Evolutionary conservation across 1,140 invertebrate genomes (phyloP), one percentile per base, ranked within the genome.

Genomic region (Drosophila mauritiana): DNA sequence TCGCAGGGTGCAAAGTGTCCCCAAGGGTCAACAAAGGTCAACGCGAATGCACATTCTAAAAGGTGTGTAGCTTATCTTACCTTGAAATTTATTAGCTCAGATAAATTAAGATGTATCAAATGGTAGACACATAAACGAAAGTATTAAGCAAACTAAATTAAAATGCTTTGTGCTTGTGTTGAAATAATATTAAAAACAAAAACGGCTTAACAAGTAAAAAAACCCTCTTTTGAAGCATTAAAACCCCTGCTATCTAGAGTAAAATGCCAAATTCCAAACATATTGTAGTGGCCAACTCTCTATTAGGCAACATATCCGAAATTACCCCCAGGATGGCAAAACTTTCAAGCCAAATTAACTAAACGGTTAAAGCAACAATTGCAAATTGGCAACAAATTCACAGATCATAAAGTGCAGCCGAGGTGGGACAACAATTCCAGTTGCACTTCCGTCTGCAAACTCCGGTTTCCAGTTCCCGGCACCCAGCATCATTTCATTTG

Each of bases 381-480:
- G 84, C 84, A 84, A 89, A 89, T 86, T 86, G 84, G 75, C 79
- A 88, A 89, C 85, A 89, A 89, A 84, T 89, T 89, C 84, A 76
- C 85, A 89, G 85, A 90, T 89, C 84, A 89, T 89, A 89, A 89
- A 89, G 62, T 77, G 81, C 65, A 52, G 20, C 27, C 54, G 57
- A 78, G 67, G 43, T 54, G 46, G 61, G 58, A 67, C 49, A 55
- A 57, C 67, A 67, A 45, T 75, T 55, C 22, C 56, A 54, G 40
- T 64, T 65, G 27, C 74, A 68, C 42, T 62, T 70, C 43, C 61
- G 74, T 74, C 68, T 73, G 17, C 39, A 72, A 59, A 25, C 48
- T 72, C 68, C 42, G 20, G 36, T 49, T 46, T 5, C 64, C 69
- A 56, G 39, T 63, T 62, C 37, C 54, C 68, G 88, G 84, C 83